Evolutionary conservation across 2,113 vertebrate species (phyloP).

Genomic region (Electrona antarctica): DNA sequence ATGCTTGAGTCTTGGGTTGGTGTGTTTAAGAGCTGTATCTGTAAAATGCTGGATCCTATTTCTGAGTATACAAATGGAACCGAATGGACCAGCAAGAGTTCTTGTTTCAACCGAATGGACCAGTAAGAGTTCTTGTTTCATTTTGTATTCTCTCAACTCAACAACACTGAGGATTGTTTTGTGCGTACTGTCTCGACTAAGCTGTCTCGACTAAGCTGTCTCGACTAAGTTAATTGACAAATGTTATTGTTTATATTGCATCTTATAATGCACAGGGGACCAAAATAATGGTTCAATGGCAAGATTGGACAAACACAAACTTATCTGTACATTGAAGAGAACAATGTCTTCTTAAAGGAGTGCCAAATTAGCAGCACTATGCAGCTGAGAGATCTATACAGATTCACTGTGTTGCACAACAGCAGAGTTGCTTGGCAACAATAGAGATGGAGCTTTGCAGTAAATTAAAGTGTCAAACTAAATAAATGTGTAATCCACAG

Average conservation of each 20-base stretch:
- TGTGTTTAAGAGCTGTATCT: constrained; percentile 33
- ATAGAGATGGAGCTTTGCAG: constrained; percentile 59
- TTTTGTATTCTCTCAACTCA: no score
- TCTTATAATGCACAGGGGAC: constrained; percentile 8
- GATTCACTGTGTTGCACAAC: constrained; percentile 69
- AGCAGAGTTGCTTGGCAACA: constrained; percentile 75
- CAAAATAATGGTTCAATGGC: constrained; percentile 19
- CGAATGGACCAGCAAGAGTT: no score
- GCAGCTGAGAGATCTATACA: constrained; percentile 69
- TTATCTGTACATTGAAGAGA: constrained; percentile 41
- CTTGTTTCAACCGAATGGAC: no score
- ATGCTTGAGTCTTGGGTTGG: constrained; percentile 24
- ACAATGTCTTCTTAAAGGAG: constrained; percentile 50
- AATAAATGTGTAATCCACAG: constrained; percentile 73
- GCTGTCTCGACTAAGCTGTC: no score
- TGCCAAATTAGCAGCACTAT: constrained; percentile 63
- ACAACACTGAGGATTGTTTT: no score
- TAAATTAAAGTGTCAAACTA: constrained; percentile 72
- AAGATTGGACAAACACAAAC: constrained; percentile 41
- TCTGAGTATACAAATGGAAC: no score
- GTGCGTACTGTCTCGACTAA: no score
- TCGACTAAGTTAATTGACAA: constrained; percentile 28
- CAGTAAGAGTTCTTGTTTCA: no score
- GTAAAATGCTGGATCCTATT: constrained; percentile 12
- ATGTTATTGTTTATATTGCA: constrained; percentile 40